These are phyloP conservation scores for Lasioglossum oenotherae DNA, from an alignment of 2,888 invertebrate genomes.

Conservation along the genomic window DNA sequence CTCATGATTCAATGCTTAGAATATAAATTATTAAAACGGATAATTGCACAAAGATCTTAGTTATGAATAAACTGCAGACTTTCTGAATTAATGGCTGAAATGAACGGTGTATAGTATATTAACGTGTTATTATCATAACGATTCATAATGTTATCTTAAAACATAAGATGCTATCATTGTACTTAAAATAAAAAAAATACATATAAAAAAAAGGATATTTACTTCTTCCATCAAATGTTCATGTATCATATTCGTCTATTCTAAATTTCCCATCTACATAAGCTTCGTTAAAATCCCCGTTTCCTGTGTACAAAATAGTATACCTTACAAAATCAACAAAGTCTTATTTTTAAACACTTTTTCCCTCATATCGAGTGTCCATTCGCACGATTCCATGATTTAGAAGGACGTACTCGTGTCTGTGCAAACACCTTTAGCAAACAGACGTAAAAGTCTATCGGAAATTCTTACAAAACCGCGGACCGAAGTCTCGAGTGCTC, in stretches of 20 bases:
- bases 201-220: too few species aligned
- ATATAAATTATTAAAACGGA: too few species aligned
- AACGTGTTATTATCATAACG: too few species aligned
- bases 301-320: not conserved
- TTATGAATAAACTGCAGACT: too few species aligned
- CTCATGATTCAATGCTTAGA: too few species aligned
- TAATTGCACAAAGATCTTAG: too few species aligned
- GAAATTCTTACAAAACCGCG: conserved; percentile 30
- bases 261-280: not conserved
- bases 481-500: conserved; percentile 16
- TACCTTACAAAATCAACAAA: conserved; percentile 17
- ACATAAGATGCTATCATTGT: too few species aligned
- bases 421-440: conserved; percentile 20
- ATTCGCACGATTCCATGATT: not conserved
- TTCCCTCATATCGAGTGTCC: not conserved
- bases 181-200: too few species aligned
- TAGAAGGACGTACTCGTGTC: conserved; percentile 4
- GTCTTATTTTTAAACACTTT: conserved; percentile 5
- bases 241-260: not conserved
- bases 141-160: too few species aligned
- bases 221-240: too few species aligned
- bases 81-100: too few species aligned
- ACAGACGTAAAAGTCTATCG: conserved; percentile 16
- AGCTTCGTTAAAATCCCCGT: not conserved
- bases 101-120: too few species aligned